These are phyloP conservation scores for Megalopta genalis DNA, from an alignment of 1,140 invertebrate species.

Conservation along the genomic window DNA sequence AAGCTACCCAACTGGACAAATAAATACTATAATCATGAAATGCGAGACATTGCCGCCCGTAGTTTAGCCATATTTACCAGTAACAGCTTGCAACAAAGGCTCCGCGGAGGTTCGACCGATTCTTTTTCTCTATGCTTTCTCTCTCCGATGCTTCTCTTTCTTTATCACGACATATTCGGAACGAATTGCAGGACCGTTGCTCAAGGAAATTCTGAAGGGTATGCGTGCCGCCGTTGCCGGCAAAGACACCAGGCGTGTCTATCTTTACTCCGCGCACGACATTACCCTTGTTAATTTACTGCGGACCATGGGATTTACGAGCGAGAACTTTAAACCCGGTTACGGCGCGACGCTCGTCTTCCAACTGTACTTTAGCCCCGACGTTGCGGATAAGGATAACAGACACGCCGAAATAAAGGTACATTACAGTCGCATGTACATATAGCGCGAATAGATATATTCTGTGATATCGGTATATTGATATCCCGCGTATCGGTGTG, in stretches of 20 bases:
- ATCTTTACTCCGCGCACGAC: constrained; percentile 87
- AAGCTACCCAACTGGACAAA: constrained; percentile 87
- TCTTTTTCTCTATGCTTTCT: background rate
- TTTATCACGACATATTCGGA: background rate
- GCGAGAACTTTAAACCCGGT: constrained; percentile 84
- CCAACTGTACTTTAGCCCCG: constrained; percentile 76
- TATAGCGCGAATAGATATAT: no score
- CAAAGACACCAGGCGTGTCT: constrained; percentile 78
- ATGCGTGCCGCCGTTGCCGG: constrained; percentile 70
- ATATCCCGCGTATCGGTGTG: no score
- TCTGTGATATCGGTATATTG: no score
- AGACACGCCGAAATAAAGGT: constrained; percentile 72
- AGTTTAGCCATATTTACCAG: constrained; percentile 87
- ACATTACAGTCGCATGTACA: constrained; percentile 28
- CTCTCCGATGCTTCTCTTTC: background rate
- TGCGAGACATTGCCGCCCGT: constrained; percentile 84
- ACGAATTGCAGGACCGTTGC: constrained; percentile 71
- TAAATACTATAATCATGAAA: constrained; percentile 85
- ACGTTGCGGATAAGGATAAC: background rate
- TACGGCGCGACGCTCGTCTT: constrained; percentile 86
- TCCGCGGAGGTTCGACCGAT: constrained; percentile 83
- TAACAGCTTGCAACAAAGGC: constrained; percentile 85
- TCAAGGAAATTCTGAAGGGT: constrained; percentile 75
- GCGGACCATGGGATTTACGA: constrained; percentile 84
- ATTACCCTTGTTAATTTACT: constrained; percentile 86